A percentile compares a stretch with the other conserved stretches of the same genome.
phyloP scores from a whole-genome alignment of 2,888 invertebrate genomes.

The Stenurella melanura region DNA sequence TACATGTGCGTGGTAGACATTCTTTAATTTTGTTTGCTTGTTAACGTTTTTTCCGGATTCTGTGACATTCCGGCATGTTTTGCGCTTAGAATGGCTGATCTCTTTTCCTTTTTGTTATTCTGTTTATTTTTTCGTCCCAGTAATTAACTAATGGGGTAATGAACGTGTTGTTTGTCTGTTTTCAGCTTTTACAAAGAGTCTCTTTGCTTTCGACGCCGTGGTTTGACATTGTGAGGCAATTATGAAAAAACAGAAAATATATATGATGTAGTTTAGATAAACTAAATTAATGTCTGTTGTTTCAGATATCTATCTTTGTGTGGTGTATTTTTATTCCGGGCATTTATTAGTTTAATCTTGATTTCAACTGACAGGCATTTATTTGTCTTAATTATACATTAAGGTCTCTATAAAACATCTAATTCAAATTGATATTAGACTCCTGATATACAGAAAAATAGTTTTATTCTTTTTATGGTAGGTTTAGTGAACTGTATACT shows the following conservation, averaged over 20 bases:
- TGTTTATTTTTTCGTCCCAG: conserved; percentile 18
- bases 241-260: conserved; percentile 4
- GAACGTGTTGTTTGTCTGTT: conserved; percentile 12
- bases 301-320: background rate
- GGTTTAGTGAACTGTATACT: no score
- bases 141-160: conserved; percentile 7
- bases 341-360: conserved; percentile 17
- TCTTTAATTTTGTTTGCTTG: conserved; percentile 11
- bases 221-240: conserved; percentile 7
- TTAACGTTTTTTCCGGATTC: conserved; percentile 19
- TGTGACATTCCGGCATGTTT: conserved; percentile 7
- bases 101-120: conserved; percentile 7
- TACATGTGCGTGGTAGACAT: background rate
- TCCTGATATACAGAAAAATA: background rate
- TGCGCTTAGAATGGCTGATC: conserved; percentile 13
- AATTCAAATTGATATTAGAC: background rate
- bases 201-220: conserved; percentile 7
- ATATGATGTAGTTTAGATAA: conserved; percentile 7
- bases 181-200: conserved; percentile 12
- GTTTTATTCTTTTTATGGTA: background rate
- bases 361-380: background rate
- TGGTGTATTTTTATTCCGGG: conserved; percentile 3
- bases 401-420: background rate
- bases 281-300: conserved; percentile 3
- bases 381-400: conserved; percentile 11